A percentile compares a stretch with the other conserved stretches of the same genome.
Evolutionary conservation across 2,888 invertebrate species (phyloP).

Genomic region (Terebella lapidaria): DNA sequence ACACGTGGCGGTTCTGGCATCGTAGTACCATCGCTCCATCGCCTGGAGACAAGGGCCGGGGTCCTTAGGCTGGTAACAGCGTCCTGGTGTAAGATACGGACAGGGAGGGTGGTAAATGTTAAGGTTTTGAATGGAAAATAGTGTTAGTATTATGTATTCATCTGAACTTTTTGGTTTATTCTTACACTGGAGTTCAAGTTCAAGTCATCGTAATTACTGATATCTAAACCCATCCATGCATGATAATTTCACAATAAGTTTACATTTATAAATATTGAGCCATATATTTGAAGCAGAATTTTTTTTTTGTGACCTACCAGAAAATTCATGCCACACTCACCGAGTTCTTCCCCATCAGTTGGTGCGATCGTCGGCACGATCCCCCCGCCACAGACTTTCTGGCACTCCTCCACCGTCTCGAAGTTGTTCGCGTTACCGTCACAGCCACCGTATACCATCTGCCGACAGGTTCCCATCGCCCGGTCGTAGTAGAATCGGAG

Average conservation of each 20-base stretch:
- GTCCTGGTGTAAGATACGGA: conserved; percentile 3
- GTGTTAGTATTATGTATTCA: too few species aligned
- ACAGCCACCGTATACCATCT: conserved; percentile 79
- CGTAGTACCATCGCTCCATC: conserved; percentile 37
- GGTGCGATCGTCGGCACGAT: neutral
- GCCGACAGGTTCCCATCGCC: conserved; percentile 67
- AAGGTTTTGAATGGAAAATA: neutral
- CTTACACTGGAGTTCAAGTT: too few species aligned
- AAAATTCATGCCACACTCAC: neutral
- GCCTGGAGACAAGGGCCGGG: conserved; percentile 17
- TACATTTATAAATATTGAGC: neutral
- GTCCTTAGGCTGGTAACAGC: conserved; percentile 14
- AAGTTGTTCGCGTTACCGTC: conserved; percentile 68
- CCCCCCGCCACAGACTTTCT: neutral
- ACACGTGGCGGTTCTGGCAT: conserved; percentile 61
- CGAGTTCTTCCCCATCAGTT: neutral
- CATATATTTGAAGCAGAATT: neutral
- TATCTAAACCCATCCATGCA: too few species aligned
- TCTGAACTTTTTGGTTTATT: too few species aligned
- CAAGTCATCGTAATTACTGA: too few species aligned
- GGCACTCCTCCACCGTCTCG: conserved; percentile 45
- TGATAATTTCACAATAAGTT: too few species aligned
- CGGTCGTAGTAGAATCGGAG: conserved; percentile 73
- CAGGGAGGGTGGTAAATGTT: too few species aligned
- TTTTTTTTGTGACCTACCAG: too few species aligned